These are phyloP conservation scores for Cantharis rustica DNA, from an alignment of 2,888 invertebrate species.

Conservation along the genomic window DNA sequence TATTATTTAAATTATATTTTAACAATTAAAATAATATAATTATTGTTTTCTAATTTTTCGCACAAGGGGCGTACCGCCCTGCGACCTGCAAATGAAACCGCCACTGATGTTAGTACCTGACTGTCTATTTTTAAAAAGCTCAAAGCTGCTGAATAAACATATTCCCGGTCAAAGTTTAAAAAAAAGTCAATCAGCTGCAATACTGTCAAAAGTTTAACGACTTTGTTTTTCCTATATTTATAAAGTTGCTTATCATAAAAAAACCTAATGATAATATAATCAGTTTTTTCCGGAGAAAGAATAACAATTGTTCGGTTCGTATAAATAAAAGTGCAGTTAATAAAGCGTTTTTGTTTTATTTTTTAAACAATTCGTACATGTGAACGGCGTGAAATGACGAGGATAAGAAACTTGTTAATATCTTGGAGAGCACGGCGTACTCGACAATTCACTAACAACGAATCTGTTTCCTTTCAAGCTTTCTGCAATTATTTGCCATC, in stretches of 20 bases:
- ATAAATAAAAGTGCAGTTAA: neutral
- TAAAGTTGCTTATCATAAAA: neutral
- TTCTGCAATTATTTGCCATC: constrained; percentile 62
- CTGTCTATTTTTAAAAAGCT: neutral
- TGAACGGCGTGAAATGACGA: constrained; percentile 38
- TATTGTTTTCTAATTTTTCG: neutral
- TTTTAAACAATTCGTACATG: neutral
- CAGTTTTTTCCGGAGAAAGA: neutral
- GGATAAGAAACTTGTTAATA: constrained; percentile 47
- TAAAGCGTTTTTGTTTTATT: neutral
- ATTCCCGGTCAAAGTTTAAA: neutral
- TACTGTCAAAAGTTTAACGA: neutral
- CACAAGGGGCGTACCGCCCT: neutral
- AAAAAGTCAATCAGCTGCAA: neutral
- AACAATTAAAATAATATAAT: too few relatives aligned
- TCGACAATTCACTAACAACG: constrained; percentile 44
- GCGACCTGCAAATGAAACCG: neutral
- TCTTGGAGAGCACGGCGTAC: constrained; percentile 46
- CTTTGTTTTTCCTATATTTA: neutral
- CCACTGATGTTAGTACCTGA: neutral
- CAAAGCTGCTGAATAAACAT: neutral
- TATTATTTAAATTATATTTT: too few relatives aligned
- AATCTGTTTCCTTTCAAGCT: constrained; percentile 63
- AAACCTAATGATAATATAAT: neutral
- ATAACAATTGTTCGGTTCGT: neutral